Conservation (phyloP, 2,888 invertebrate genomes). For the Drosophila yooni region DNA sequence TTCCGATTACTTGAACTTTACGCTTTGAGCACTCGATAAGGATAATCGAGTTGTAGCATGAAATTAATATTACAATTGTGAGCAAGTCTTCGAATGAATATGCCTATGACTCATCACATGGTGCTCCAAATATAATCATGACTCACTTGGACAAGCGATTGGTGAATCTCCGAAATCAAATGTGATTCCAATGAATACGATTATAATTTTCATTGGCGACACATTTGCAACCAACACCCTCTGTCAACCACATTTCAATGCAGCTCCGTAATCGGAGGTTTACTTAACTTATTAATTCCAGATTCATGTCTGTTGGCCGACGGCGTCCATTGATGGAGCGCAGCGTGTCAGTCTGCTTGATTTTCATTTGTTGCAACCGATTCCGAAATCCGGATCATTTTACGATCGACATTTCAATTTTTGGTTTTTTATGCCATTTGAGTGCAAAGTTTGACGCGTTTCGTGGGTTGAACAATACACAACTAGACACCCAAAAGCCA, state of each 20-base stretch:
- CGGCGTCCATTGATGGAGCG: constrained; percentile 30
- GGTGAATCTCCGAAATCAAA: neutral
- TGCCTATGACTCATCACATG: neutral
- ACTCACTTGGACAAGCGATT: constrained; percentile 7
- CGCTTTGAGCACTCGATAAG: constrained; percentile 14
- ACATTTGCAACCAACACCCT: neutral
- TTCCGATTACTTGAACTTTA: constrained; percentile 29
- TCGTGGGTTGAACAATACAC: neutral
- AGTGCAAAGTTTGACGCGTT: constrained; percentile 17
- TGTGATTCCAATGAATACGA: neutral
- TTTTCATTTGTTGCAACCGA: constrained; percentile 11
- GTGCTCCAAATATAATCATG: constrained; percentile 2
- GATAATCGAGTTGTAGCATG: constrained; percentile 35
- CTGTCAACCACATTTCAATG: neutral
- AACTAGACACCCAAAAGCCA: constrained; percentile 6
- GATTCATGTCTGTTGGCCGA: constrained; percentile 58
- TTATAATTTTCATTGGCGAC: neutral
- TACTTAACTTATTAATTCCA: constrained; percentile 72
- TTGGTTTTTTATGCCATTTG: constrained; percentile 33
- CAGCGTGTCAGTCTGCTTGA: constrained; percentile 1
- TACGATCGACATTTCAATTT: constrained; percentile 26
- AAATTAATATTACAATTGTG: constrained; percentile 44
- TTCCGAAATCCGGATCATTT: neutral
- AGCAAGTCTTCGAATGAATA: neutral
- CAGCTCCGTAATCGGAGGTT: constrained; percentile 27